phyloP scores from a whole-genome alignment of 2,888 invertebrate genomes.

The Embidobia sp. region DNA sequence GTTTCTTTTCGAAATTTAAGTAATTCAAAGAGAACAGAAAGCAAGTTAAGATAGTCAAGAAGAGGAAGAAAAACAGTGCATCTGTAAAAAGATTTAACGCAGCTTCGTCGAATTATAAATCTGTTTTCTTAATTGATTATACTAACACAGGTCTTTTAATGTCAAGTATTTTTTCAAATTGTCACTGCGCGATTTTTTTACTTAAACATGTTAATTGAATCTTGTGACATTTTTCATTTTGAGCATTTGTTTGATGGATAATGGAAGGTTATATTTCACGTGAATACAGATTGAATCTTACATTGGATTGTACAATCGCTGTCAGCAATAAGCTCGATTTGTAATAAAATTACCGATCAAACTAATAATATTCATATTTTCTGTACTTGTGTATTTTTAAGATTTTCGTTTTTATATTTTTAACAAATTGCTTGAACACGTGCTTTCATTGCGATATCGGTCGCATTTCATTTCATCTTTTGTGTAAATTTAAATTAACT shows the following conservation, averaged over 20 bases:
- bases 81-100: constrained; percentile 9
- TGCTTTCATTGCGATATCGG: too few relatives aligned
- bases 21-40: too few relatives aligned
- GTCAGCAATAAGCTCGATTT: constrained; percentile 51
- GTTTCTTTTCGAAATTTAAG: too few relatives aligned
- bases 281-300: constrained; percentile 15
- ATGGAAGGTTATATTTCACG: constrained; percentile 10
- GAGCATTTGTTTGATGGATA: constrained; percentile 9
- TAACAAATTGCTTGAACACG: too few relatives aligned
- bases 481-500: too few relatives aligned
- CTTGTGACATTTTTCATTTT: constrained; percentile 52
- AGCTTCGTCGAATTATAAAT: constrained; percentile 32
- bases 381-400: constrained; percentile 17
- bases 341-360: constrained; percentile 47
- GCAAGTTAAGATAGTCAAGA: too few relatives aligned
- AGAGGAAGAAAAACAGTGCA: constrained; percentile 1
- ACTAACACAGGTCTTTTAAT: constrained; percentile 30
- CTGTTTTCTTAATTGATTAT: constrained; percentile 36
- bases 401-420: constrained; percentile 18
- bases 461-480: too few relatives aligned
- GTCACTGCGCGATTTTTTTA: constrained; percentile 44
- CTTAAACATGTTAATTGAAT: background rate
- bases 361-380: constrained; percentile 39
- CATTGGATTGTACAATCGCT: constrained; percentile 42
- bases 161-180: constrained; percentile 49